phyloP scores from a whole-genome alignment of 2,113 vertebrate species.

The Gymnarchus niloticus region DNA sequence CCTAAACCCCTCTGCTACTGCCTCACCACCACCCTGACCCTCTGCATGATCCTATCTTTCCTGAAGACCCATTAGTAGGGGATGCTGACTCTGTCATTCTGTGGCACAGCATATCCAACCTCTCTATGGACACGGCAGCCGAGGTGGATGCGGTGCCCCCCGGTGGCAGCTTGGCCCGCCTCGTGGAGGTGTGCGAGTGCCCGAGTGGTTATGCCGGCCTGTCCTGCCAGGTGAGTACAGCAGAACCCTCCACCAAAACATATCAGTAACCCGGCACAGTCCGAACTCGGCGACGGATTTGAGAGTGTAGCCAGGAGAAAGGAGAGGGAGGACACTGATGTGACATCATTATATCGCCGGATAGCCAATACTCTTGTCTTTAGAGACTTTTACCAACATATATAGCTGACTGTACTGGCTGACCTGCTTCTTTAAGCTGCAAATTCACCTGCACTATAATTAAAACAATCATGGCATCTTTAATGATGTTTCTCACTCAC shows the following conservation, averaged over 20 bases:
- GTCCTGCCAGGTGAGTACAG: conserved; percentile 82
- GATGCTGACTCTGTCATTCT: not conserved
- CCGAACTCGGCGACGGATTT: not conserved
- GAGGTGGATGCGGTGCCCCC: conserved; percentile 52
- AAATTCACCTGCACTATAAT: not conserved
- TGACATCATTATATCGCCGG: no score
- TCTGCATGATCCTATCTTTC: not conserved
- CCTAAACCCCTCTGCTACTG: not conserved
- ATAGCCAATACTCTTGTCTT: not conserved
- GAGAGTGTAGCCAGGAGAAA: not conserved
- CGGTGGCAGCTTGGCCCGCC: conserved; percentile 46
- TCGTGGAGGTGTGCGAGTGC: conserved; percentile 79
- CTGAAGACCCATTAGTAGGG: not conserved
- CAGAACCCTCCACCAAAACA: not conserved
- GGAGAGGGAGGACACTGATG: not conserved
- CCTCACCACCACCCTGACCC: not conserved
- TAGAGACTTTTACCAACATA: not conserved
- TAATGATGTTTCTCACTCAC: not conserved
- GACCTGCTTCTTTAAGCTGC: not conserved
- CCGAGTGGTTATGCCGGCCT: conserved; percentile 77
- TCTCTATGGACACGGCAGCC: conserved; percentile 78
- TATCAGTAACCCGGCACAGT: not conserved
- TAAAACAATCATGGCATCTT: not conserved
- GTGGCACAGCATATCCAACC: conserved; percentile 75
- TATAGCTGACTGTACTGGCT: no score